Conservation (phyloP, 2,888 invertebrate genomes). For the Drosophila tanythrix region DNA sequence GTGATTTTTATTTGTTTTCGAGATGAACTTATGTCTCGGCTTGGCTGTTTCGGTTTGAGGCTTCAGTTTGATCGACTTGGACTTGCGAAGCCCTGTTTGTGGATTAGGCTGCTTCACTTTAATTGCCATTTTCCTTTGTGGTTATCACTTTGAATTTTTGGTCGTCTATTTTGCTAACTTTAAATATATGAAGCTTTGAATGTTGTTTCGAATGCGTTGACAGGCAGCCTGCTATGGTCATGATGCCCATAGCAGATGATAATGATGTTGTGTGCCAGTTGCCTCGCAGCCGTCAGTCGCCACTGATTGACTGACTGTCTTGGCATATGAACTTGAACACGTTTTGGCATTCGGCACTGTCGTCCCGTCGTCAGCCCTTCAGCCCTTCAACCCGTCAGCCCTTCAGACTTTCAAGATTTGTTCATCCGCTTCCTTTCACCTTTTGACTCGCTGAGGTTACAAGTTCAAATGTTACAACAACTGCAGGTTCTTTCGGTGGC, state of each 20-base stretch:
- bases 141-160: slow-evolving; percentile 36
- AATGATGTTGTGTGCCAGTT: slow-evolving; percentile 6
- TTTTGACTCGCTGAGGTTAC: slow-evolving; percentile 55
- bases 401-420: slow-evolving; percentile 17
- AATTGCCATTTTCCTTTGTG: slow-evolving; percentile 29
- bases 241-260: not conserved
- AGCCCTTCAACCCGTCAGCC: slow-evolving; percentile 3
- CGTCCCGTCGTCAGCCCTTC: not conserved
- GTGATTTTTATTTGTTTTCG: not conserved
- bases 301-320: slow-evolving; percentile 24
- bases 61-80: not conserved
- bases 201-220: slow-evolving; percentile 10
- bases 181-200: slow-evolving; percentile 12
- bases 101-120: slow-evolving; percentile 5
- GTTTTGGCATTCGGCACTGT: slow-evolving; percentile 46
- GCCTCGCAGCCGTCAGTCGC: slow-evolving; percentile 28
- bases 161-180: slow-evolving; percentile 24
- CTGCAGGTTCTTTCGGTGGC: slow-evolving; percentile 10
- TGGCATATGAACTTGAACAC: slow-evolving; percentile 59
- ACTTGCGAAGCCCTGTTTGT: not conserved
- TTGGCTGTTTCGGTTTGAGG: not conserved
- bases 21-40: not conserved
- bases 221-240: slow-evolving; percentile 34
- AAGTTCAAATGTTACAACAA: slow-evolving; percentile 52
- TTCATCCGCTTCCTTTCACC: slow-evolving; percentile 57